phyloP scores from a whole-genome alignment of 2,113 vertebrate species.

The Brachionichthys hirsutus region DNA sequence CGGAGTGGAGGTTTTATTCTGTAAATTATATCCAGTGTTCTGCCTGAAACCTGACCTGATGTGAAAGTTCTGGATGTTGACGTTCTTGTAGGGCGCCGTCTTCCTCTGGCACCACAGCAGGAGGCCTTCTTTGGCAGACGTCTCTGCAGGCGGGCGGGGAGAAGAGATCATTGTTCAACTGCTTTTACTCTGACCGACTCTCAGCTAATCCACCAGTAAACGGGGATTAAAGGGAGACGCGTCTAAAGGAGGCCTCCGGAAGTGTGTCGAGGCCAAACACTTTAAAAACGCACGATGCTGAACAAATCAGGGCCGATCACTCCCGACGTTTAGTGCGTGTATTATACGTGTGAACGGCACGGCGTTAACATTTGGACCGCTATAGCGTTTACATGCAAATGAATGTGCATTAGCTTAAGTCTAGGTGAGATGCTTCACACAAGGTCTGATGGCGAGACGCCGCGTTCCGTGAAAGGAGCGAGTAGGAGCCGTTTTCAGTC shows the following conservation, averaged over 20 bases:
- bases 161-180: conserved; percentile 22
- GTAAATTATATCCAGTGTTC: no score
- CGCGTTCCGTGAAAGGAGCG: conserved; percentile 35
- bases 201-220: conserved; percentile 49
- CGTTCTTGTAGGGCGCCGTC: conserved; percentile 98
- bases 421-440: conserved; percentile 14
- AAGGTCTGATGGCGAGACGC: no score
- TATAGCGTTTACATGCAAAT: conserved; percentile 13
- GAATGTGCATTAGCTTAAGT: neutral
- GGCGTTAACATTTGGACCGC: neutral
- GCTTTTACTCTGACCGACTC: conserved; percentile 44
- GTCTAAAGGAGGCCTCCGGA: neutral
- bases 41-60: conserved; percentile 83
- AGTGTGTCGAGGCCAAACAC: neutral
- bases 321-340: conserved; percentile 29
- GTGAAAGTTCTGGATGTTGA: conserved; percentile 99
- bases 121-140: conserved; percentile 97
- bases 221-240: conserved; percentile 50
- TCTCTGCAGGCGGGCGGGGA: conserved; percentile 79
- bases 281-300: neutral
- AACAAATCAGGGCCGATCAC: conserved; percentile 22
- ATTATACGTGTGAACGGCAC: conserved; percentile 14
- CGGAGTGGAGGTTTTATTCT: no score
- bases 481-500: conserved; percentile 17
- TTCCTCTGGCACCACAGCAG: conserved; percentile 98